Conservation (phyloP, 2,888 invertebrate species). For the Alcis repandata region DNA sequence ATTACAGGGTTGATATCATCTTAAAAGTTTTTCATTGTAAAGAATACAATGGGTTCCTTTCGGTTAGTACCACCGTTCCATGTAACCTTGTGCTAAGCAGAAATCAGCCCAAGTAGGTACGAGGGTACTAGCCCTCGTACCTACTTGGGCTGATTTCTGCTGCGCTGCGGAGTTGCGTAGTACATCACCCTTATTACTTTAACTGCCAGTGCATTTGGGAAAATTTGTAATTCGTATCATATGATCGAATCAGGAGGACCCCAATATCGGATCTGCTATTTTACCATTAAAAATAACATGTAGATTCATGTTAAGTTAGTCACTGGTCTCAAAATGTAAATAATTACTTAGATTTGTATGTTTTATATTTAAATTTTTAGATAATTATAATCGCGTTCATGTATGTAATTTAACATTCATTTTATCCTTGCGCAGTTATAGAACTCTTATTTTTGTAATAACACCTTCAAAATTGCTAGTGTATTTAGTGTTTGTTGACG, state of each 20-base stretch:
- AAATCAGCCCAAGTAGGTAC: too few relatives aligned
- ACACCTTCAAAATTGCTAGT: constrained; percentile 30
- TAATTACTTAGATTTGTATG: constrained; percentile 45
- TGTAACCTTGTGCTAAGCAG: too few relatives aligned
- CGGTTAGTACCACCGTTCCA: too few relatives aligned
- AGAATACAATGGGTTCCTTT: too few relatives aligned
- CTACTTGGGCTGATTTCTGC: too few relatives aligned
- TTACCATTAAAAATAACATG: constrained; percentile 11
- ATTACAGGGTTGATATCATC: too few relatives aligned
- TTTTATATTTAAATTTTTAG: constrained; percentile 42
- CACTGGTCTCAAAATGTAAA: constrained; percentile 47
- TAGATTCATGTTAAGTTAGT: constrained; percentile 26
- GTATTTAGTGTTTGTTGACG: constrained; percentile 50
- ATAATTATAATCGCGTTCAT: constrained; percentile 16
- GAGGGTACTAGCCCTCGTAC: too few relatives aligned
- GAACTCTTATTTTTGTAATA: constrained; percentile 23
- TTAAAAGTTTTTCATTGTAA: too few relatives aligned
- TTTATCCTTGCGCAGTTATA: constrained; percentile 4
- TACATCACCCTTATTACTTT: too few relatives aligned
- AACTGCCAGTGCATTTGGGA: neutral
- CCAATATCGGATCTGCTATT: constrained; percentile 22
- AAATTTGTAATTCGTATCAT: neutral
- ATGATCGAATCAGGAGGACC: neutral
- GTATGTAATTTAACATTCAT: constrained; percentile 1
- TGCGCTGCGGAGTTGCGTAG: too few relatives aligned